Percentiles rank a stretch among this genome's conserved stretches.
These are phyloP conservation scores for Orthochromis malagaraziensis DNA, from an alignment of 2,113 vertebrate genomes.

Conservation along the genomic window DNA sequence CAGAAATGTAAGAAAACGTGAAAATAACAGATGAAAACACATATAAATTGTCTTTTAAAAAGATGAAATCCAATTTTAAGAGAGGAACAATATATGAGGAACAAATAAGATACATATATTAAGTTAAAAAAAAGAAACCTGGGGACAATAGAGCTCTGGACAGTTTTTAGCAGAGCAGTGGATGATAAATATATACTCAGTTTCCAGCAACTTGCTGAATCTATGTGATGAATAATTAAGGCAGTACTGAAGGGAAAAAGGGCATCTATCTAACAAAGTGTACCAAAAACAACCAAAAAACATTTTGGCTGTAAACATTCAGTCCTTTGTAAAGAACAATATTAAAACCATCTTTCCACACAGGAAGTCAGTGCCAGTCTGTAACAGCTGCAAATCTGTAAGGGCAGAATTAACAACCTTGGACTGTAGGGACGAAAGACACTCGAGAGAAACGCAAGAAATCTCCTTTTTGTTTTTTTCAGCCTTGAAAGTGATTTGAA, in stretches of 20 bases:
- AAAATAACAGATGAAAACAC: background rate
- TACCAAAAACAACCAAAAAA: background rate
- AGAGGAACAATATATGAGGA: background rate
- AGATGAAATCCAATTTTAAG: background rate
- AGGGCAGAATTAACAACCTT: background rate
- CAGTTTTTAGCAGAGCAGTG: background rate
- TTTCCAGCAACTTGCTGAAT: rapidly evolving
- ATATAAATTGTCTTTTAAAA: background rate
- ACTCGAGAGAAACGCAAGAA: background rate
- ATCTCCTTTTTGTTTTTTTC: background rate
- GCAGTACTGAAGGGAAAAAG: background rate
- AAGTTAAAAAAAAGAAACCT: background rate
- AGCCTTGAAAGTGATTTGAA: background rate
- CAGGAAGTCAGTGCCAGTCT: background rate
- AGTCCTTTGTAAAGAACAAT: background rate
- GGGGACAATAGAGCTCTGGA: background rate
- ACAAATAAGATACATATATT: background rate
- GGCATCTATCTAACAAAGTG: background rate
- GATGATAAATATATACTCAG: background rate
- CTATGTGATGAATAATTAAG: background rate
- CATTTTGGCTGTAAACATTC: background rate
- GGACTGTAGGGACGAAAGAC: background rate
- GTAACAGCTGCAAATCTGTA: background rate
- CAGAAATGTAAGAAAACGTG: background rate
- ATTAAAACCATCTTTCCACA: background rate